Evolutionary conservation across 2,888 invertebrate genomes (phyloP).

Genomic region (Lissonota sp.): DNA sequence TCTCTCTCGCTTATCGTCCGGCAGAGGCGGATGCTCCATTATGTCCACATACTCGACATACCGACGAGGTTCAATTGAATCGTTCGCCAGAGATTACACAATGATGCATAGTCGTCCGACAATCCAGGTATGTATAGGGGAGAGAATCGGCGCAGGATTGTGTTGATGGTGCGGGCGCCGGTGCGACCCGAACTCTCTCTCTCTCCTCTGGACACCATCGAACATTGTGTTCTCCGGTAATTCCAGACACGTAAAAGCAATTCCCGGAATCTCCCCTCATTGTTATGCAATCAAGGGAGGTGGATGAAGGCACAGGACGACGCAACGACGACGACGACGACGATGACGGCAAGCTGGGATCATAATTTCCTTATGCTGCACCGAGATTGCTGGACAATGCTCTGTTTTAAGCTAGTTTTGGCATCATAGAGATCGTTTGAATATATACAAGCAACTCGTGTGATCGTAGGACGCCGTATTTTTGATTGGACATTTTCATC

Average conservation of each 20-base stretch:
- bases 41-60: conserved; percentile 82
- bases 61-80: conserved; percentile 82
- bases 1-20: conserved; percentile 75
- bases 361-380: conserved; percentile 76
- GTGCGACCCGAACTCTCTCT: conserved; percentile 42
- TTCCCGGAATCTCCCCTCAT: conserved; percentile 81
- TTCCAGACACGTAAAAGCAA: conserved; percentile 83
- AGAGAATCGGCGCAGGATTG: conserved; percentile 1
- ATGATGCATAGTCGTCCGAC: conserved; percentile 81
- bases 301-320: neutral
- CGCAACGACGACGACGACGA: conserved; percentile 58
- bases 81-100: conserved; percentile 83
- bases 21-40: conserved; percentile 82
- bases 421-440: neutral
- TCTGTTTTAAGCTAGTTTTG: conserved; percentile 26
- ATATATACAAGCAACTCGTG: too few relatives aligned
- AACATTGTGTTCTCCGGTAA: conserved; percentile 79
- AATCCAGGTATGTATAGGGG: conserved; percentile 68
- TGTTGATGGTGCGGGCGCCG: conserved; percentile 17
- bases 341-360: conserved; percentile 73
- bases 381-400: conserved; percentile 39
- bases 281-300: conserved; percentile 81
- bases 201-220: conserved; percentile 58
- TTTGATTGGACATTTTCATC: too few relatives aligned
- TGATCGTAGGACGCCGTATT: too few relatives aligned